Percentiles rank a stretch among this genome's conserved stretches.
These are phyloP conservation scores for Ceratotherium simum DNA, from an alignment of 2,113 vertebrate species.

Conservation along the genomic window DNA sequence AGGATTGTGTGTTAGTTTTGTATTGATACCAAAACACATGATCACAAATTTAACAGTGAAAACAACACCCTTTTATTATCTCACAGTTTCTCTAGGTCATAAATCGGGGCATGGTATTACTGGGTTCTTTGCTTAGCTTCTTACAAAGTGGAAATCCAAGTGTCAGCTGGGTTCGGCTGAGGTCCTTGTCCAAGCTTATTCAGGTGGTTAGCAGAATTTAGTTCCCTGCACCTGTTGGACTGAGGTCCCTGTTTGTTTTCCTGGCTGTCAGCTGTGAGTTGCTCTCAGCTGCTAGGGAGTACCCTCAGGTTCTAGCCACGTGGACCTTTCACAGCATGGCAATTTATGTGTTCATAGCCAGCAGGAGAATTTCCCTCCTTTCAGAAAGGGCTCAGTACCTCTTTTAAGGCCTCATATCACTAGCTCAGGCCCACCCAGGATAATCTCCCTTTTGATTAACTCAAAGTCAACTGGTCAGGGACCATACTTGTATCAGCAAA, in stretches of 20 bases:
- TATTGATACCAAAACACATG: not conserved
- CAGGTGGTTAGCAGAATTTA: not conserved
- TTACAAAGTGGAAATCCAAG: not conserved
- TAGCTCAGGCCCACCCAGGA: not conserved
- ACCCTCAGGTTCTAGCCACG: not conserved
- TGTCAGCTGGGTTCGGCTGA: not conserved
- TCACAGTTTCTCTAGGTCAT: not conserved
- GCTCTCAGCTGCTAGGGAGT: not conserved
- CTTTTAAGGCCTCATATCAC: not conserved
- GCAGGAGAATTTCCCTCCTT: not conserved
- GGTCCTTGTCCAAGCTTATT: not conserved
- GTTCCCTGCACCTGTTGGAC: not conserved
- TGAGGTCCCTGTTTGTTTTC: not conserved
- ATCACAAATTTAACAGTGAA: not conserved
- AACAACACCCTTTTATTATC: not conserved
- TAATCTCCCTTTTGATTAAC: constrained; percentile 15
- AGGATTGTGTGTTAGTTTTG: not conserved
- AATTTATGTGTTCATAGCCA: not conserved
- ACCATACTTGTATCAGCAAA: constrained; percentile 25
- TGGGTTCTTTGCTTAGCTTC: not conserved
- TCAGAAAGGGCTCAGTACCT: not conserved
- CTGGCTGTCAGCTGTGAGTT: not conserved
- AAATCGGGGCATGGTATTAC: not conserved
- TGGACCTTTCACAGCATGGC: not conserved
- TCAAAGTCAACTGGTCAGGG: not conserved